Base-by-base conservation (phyloP, 2,113 vertebrate genomes). In the Channa argus region DNA sequence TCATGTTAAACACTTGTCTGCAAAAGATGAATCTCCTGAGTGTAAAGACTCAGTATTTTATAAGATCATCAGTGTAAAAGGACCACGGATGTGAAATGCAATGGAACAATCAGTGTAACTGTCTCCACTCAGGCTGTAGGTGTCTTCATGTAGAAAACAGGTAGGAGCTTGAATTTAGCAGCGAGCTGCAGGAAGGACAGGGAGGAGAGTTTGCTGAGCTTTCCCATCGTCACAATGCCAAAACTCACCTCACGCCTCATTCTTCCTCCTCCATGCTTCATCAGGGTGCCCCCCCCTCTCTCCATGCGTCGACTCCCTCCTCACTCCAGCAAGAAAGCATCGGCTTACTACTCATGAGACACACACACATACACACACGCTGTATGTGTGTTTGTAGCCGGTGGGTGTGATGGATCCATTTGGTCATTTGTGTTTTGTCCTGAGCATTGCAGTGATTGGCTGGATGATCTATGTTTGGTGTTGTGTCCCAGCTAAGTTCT, bases 251-350 rank as follows among this genome's bases (percentile, higher is more conserved):
- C 84, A 79, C 60, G 37, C 76, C 62, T 89, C 85, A 87, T 86
- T 91, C 86, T 88, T 83, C 89, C 85, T 86, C 88, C 84, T 83
- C 61, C 89, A 86, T 89, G 86, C 88, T 85, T 85, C 79, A 24
- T 89, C 90, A 93, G 92, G 92, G 90, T 93, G 82, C 91, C 92
- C 86, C 91, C 74, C 71, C 81, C 82, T 68, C 82, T 90, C n/a
- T 73, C 83, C 83, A 79, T 79, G 64, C 82, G 79, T 43, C 88
- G 85, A 5, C 83, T 67, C 78, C 92, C 82, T 67, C 82, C 84
- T 3, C 86, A 89, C 69, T 71, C 50, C 83, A 72, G 85, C 91
- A 92, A 93, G 91, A 93, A 93, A 90, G 74, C 83, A 50, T 62
- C 80, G 38, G 89, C 75, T 63, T 90, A 91, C 91, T 91, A 88